Conservation (phyloP, 2,113 vertebrate species). For the Amazona guildingii region DNA sequence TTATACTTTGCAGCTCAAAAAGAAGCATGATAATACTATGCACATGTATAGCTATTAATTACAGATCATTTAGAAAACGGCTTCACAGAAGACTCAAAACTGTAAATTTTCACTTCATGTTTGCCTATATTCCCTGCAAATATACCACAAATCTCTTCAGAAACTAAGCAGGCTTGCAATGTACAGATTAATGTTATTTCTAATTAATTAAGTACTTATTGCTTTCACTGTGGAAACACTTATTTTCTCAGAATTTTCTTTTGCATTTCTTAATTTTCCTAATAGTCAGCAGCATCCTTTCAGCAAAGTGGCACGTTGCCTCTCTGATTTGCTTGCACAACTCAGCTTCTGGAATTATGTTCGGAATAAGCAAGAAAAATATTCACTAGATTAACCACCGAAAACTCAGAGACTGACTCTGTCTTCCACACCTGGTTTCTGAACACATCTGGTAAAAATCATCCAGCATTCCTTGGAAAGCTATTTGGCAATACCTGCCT, state of each 20-base stretch:
- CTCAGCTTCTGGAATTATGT: neutral
- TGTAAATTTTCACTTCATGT: neutral
- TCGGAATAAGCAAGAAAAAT: conserved; percentile 15
- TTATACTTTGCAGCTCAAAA: neutral
- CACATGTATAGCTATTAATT: neutral
- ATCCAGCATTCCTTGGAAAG: neutral
- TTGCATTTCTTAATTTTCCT: neutral
- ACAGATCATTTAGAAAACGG: neutral
- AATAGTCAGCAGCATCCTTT: neutral
- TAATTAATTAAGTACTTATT: neutral
- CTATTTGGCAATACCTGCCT: neutral
- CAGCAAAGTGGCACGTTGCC: neutral
- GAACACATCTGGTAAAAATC: conserved; percentile 29
- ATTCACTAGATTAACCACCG: neutral
- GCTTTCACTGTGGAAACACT: neutral
- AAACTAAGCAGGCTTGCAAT: neutral
- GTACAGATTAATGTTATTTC: neutral
- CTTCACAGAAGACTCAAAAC: neutral
- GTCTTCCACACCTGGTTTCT: neutral
- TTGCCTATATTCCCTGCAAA: neutral
- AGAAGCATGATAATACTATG: neutral
- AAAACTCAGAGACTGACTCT: neutral
- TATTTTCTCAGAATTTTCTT: neutral
- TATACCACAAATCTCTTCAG: neutral
- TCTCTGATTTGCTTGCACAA: neutral